Base-by-base conservation (phyloP, 2,113 vertebrate genomes). In the Peromyscus polionotus region DNA sequence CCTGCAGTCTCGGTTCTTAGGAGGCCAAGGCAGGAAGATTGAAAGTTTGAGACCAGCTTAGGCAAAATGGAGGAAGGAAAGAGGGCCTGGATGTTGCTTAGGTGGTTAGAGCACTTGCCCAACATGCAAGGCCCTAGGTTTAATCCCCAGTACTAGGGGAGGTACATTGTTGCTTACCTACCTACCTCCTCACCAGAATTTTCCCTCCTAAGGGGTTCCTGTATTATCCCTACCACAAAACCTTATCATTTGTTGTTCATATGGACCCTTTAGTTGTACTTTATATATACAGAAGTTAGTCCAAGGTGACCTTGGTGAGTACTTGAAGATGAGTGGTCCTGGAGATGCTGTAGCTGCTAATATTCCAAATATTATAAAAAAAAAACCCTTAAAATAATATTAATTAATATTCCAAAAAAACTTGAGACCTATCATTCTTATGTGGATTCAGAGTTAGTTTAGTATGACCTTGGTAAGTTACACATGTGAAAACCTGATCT, bases 391-490 rank as follows among this genome's bases (percentile, higher is more conserved):
- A 8, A 51, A 51, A 51, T 51, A 51, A 51, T 51, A 51, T 51
- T 51, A 51, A 9, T 8, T 51, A 65, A 65, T 65, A 65, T 65
- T 28, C 63, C 63, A 65, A 12, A 51, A 80, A 93, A 94, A 65
- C 17, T n/a, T 51, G 61, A 80, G 88, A 8, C 31, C 59, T 11
- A 3, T 73, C 65, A 42, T 63, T 42, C 57, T 84, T 63, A 65
- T 42, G 17, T 67, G 83, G 17, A 70, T 48, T 75, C n/a, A 20
- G n/a, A 95, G 24, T 80, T 22, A 83, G 0, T 95, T 67, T 59
- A n/a, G 16, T 76, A 65, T n/a, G 91, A 59, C 22, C 54, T 72
- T 95, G 14, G 80, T 75, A 95, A 96, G 26, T 96, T 84, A 79
- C 61, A 42, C 63, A 72, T 42, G 51, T 93, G 83, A 88, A 95